Evolutionary conservation across 2,113 vertebrate species (phyloP).

Genomic region (Lampris megalopsis): DNA sequence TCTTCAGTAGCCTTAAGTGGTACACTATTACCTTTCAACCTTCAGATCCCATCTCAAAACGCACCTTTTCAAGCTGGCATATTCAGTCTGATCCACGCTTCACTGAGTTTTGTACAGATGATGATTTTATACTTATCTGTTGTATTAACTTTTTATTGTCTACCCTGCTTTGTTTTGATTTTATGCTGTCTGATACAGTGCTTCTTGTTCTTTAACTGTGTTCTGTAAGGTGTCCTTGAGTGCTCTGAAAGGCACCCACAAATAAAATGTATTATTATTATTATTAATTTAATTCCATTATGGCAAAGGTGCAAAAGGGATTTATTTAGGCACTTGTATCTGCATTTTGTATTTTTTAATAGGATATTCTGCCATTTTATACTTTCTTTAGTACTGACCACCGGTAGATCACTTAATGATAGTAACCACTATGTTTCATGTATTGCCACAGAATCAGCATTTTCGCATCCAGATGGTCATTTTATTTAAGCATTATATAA

Average conservation of each 20-base stretch:
- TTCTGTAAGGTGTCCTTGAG: no score
- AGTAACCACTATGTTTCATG: conserved; percentile 26
- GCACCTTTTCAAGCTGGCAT: no score
- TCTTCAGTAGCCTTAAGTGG: conserved; percentile 65
- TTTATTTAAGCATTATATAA: conserved; percentile 47
- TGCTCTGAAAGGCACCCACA: no score
- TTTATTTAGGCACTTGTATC: conserved; percentile 59
- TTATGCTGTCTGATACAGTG: no score
- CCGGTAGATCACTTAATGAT: conserved; percentile 28
- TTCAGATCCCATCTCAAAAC: no score
- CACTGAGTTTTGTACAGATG: no score
- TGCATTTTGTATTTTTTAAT: conserved; percentile 54
- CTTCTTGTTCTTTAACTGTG: no score
- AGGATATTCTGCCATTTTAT: conserved; percentile 53
- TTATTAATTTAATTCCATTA: conserved; percentile 35
- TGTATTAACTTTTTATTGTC: no score
- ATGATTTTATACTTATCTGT: no score
- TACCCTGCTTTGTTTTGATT: no score
- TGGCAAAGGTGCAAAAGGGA: conserved; percentile 45
- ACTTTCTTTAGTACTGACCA: conserved; percentile 46
- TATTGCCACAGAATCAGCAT: conserved; percentile 36
- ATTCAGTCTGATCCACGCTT: no score
- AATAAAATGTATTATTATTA: background rate
- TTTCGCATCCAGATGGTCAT: conserved; percentile 31
- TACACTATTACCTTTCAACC: conserved; percentile 4